A percentile compares a stretch with the other conserved stretches of the same genome.
Evolutionary conservation across 2,113 vertebrate genomes (phyloP).

Genomic region (Eleginops maclovinus): DNA sequence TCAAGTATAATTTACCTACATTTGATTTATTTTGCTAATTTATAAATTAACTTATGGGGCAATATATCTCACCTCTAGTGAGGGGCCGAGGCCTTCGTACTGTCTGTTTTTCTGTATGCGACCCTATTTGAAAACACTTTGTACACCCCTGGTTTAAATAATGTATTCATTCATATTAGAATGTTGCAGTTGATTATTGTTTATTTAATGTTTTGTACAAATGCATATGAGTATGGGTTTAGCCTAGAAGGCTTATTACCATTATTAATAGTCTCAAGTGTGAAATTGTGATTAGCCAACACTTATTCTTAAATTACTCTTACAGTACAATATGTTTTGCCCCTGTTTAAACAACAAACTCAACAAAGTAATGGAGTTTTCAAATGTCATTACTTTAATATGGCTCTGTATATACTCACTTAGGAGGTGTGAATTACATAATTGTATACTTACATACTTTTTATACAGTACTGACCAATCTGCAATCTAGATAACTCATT

Average conservation of each 20-base stretch:
- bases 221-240: background rate
- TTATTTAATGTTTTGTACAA: background rate
- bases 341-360: background rate
- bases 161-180: no score
- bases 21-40: no score
- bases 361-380: background rate
- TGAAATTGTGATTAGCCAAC: background rate
- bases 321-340: background rate
- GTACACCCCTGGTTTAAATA: no score
- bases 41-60: no score
- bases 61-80: no score
- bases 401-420: background rate
- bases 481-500: background rate
- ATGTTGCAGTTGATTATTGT: background rate
- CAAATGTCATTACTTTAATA: background rate
- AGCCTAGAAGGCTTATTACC: no score
- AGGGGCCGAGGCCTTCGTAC: no score
- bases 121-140: no score
- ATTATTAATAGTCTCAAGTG: no score
- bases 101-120: no score
- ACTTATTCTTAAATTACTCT: background rate
- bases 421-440: background rate
- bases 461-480: background rate
- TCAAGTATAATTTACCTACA: no score
- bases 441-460: background rate